Base-by-base conservation (phyloP, 2,888 invertebrate species). In the Mimachlamys varia region DNA sequence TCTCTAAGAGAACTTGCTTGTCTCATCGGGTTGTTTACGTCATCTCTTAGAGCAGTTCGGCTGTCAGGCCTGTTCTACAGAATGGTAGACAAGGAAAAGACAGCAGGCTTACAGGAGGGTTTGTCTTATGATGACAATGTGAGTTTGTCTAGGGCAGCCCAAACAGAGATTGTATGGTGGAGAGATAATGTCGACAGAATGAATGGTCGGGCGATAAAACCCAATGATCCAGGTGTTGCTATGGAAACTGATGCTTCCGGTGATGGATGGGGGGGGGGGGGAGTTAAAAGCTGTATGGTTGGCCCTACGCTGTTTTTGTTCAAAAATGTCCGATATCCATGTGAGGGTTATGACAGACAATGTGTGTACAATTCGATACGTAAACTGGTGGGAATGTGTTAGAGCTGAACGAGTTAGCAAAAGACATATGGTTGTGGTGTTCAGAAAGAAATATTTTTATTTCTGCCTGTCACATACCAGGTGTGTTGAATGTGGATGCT, bases 381-480 rank as follows among this genome's bases (percentile, higher is more conserved):
- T 33, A 27, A 76, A 33, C 76, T 33, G 76, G 76, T 27, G 76
- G 76, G 33, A 76, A 15, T 76, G 15, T 33, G 1, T 7, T 7
- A 17, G 27, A 33, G 76, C 27, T 76, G 76, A 76, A 76, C 88
- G 88, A 7, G 44, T 44, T 44, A 50, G 92, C 92, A 10, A 87
- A 87, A 27, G 19, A 88, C 0, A 89, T 90, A 27, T 92, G 92
- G 92, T 12, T 76, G 0, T 91, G 90, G 91, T 92, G 92, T 89
- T 62, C 90, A 38, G 17, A 58, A 37, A 91, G 89, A 90, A 50
- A 89, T 88, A 92, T 92, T 53, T 91, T 50, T 50, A 87, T 92
- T 55, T 90, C 90, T 12, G 90, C 76, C 0, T 38, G 37, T 19
- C 62, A 89, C 49, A 89, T 89, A 12, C 53, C 91, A 33, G 88